Evolutionary conservation across 2,113 vertebrate species (phyloP).

Genomic region (Calypte anna): DNA sequence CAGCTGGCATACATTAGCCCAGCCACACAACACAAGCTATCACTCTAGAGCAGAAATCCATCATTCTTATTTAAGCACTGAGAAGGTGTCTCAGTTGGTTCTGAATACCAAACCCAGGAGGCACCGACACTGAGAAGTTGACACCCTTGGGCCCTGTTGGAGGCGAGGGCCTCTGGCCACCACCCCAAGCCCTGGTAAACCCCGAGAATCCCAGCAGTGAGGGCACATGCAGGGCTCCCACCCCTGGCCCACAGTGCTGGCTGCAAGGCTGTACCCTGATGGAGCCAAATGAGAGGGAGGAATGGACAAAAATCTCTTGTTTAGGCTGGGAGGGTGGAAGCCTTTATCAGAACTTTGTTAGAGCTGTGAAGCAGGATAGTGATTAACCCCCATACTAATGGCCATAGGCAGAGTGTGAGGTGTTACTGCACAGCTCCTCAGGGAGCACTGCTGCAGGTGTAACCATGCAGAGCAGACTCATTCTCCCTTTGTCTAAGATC

Average conservation of each 20-base stretch:
- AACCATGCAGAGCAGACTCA: background rate
- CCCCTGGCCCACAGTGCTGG: background rate
- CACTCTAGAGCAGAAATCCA: conserved; percentile 36
- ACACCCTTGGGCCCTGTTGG: accelerated
- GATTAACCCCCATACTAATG: background rate
- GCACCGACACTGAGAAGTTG: background rate
- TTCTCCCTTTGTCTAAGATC: background rate
- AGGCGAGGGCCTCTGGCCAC: accelerated
- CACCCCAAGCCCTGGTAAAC: background rate
- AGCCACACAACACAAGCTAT: background rate
- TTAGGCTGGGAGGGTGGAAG: background rate
- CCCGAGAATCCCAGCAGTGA: background rate
- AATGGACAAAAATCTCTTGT: background rate
- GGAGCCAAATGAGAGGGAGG: background rate
- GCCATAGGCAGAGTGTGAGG: background rate
- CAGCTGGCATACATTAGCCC: conserved; percentile 60
- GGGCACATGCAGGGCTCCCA: accelerated
- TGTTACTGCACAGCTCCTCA: background rate
- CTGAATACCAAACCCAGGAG: accelerated
- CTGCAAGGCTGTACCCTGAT: background rate
- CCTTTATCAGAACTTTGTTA: background rate
- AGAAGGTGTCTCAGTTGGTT: background rate
- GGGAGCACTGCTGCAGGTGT: background rate
- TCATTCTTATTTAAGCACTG: background rate
- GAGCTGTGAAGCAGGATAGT: background rate